Conservation (phyloP, 2,113 vertebrate genomes). For the Perca schrenkii region DNA sequence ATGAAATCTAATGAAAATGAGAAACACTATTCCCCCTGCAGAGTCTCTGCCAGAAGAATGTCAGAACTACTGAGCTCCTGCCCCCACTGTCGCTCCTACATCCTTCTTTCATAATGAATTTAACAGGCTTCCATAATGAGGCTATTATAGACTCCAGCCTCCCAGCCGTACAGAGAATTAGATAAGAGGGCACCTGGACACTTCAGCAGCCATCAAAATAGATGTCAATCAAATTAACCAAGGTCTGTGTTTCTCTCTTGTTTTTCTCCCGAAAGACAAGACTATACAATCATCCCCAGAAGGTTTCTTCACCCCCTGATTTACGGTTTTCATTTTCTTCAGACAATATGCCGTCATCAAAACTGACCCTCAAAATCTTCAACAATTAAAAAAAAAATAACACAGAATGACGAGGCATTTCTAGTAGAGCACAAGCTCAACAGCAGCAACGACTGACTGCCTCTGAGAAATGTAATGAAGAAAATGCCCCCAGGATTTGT, state of each 20-base stretch:
- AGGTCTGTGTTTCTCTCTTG: slow-evolving; percentile 54
- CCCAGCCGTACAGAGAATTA: slow-evolving; percentile 75
- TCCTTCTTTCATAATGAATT: slow-evolving; percentile 81
- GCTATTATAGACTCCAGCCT: slow-evolving; percentile 78
- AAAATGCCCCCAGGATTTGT: slow-evolving; percentile 39
- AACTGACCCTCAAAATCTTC: slow-evolving; percentile 47
- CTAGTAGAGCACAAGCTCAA: background rate
- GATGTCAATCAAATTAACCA: slow-evolving; percentile 79
- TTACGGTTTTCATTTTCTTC: slow-evolving; percentile 68
- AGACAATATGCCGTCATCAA: slow-evolving; percentile 36
- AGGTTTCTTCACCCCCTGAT: slow-evolving; percentile 50
- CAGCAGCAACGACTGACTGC: background rate
- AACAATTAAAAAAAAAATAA: background rate
- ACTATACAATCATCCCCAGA: slow-evolving; percentile 53
- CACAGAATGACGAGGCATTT: slow-evolving; percentile 20
- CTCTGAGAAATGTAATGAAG: slow-evolving; percentile 34
- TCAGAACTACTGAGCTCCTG: slow-evolving; percentile 74
- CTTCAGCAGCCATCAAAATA: slow-evolving; percentile 80
- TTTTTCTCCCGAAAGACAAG: slow-evolving; percentile 61
- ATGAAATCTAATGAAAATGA: slow-evolving; percentile 81
- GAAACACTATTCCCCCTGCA: slow-evolving; percentile 71
- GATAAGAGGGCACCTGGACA: slow-evolving; percentile 82
- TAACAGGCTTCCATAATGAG: slow-evolving; percentile 78
- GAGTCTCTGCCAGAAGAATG: slow-evolving; percentile 70
- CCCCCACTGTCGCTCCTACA: slow-evolving; percentile 57